Conservation (phyloP, 2,888 invertebrate species). For the Scaptomyza cyrtandrae region DNA sequence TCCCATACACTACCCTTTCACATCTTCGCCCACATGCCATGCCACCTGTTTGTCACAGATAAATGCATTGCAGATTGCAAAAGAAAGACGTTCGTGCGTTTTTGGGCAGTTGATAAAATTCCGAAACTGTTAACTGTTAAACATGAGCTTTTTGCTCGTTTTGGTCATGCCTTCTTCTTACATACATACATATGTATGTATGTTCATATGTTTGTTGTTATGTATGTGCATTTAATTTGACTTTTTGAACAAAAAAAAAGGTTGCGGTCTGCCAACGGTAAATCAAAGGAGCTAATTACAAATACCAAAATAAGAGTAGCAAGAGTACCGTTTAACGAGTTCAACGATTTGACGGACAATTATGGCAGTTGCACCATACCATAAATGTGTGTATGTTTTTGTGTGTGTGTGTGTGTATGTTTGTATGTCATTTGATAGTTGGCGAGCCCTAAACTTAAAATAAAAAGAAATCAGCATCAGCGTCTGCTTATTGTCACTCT, state of each 20-base stretch:
- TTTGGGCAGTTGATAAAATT: conserved; percentile 53
- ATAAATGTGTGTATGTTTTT: neutral
- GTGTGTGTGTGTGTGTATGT: conserved; percentile 1
- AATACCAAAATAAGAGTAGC: conserved; percentile 3
- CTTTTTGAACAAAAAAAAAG: neutral
- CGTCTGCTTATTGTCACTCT: conserved; percentile 41
- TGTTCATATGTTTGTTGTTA: conserved; percentile 7
- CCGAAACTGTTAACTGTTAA: conserved; percentile 32
- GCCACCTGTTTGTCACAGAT: conserved; percentile 12
- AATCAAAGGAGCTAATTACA: conserved; percentile 19
- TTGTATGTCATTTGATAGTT: conserved; percentile 1
- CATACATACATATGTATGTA: neutral
- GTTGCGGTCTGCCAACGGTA: conserved; percentile 7
- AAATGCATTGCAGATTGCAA: conserved; percentile 19
- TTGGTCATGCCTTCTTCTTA: conserved; percentile 2
- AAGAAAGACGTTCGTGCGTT: conserved; percentile 52
- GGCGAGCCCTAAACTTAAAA: conserved; percentile 43
- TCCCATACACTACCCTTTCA: neutral
- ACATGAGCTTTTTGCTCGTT: conserved; percentile 29
- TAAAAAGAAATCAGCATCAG: conserved; percentile 43
- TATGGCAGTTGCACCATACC: conserved; percentile 18
- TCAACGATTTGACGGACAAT: conserved; percentile 33
- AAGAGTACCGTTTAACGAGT: conserved; percentile 33
- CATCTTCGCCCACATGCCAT: neutral
- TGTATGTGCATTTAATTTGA: conserved; percentile 15